Base-by-base conservation (phyloP, 2,888 invertebrate species). In the Stenolophus ochropezus region DNA sequence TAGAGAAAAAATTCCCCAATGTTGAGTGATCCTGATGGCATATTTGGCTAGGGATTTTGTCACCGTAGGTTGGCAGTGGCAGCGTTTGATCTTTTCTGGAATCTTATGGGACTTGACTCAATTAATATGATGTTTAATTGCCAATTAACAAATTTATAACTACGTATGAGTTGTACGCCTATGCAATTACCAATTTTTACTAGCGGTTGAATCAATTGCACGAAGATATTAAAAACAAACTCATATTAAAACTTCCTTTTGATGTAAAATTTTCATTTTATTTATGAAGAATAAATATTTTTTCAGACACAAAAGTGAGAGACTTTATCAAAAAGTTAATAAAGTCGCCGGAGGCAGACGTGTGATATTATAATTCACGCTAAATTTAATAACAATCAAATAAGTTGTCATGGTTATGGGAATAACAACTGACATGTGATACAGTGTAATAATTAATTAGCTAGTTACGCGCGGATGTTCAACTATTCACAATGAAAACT, bases 91-190 rank as follows among this genome's bases (percentile, higher is more conserved):
- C 79, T 79, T 79, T 61, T 71, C 21, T 1, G 47, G 51, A 27
- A 79, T 79, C 79, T 79, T 79, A 71, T 79, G 79, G 79, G 79
- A 79, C 16, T 14, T 8, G 2, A 69, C 79, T 49, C 79, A 79
- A 79, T 79, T 79, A 79, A 79, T 79, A 79, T 79, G 71, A 65
- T 69, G 49, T 53, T 71, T 79, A 79, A 79, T 79, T 79, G 79
- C 49, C 79, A 79, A 79, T 79, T 79, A 79, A 79, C 79, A 79
- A 79, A 79, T 69, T 79, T 79, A 71, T 53, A 53, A 79, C 79
- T 65, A 18, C 49, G 18, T 42, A 42, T 61, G 61, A 61, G n/a
- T n/a, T n/a, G n/a, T 21, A 61, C n/a, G 61, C 25, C 23, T 23
- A 20, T 23, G 14, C 16, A 49, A 49, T 14, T 14, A 49, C 49